phyloP scores from a whole-genome alignment of 2,113 vertebrate genomes.

The Ardeotis arabs region DNA sequence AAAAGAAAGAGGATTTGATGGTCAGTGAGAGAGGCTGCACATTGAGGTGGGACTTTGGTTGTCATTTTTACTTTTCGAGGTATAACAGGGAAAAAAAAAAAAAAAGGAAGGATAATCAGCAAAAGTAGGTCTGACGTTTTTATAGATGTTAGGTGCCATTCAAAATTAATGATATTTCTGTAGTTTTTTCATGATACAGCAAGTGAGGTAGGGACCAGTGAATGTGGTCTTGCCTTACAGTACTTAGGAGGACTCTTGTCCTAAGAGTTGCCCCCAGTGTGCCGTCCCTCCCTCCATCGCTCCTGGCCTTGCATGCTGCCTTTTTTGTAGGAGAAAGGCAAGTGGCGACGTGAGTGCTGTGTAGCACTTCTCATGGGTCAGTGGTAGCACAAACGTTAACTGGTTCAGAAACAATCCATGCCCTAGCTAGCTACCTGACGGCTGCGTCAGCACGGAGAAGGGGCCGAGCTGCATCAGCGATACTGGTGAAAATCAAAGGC shows the following conservation, averaged over 20 bases:
- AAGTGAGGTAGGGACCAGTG: background rate
- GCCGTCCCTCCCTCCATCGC: background rate
- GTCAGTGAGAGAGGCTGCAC: background rate
- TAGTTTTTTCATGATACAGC: background rate
- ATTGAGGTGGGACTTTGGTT: background rate
- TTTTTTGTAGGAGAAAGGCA: background rate
- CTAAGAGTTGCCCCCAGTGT: background rate
- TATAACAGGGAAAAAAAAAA: background rate
- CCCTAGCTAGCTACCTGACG: background rate
- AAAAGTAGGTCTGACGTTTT: background rate
- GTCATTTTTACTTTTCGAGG: background rate
- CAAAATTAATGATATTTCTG: background rate
- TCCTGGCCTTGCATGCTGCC: background rate
- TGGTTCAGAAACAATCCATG: background rate
- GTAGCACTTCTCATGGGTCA: background rate
- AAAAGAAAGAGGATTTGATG: background rate
- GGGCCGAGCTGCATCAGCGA: background rate
- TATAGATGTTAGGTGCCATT: background rate
- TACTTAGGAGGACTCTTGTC: background rate
- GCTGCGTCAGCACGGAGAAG: background rate
- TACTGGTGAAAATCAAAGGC: background rate
- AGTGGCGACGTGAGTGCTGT: fast-evolving
- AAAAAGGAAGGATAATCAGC: background rate
- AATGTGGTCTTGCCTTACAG: background rate
- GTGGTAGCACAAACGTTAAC: background rate